These are phyloP conservation scores for Chironomus tepperi DNA, from an alignment of 1,140 invertebrate species.

Conservation along the genomic window DNA sequence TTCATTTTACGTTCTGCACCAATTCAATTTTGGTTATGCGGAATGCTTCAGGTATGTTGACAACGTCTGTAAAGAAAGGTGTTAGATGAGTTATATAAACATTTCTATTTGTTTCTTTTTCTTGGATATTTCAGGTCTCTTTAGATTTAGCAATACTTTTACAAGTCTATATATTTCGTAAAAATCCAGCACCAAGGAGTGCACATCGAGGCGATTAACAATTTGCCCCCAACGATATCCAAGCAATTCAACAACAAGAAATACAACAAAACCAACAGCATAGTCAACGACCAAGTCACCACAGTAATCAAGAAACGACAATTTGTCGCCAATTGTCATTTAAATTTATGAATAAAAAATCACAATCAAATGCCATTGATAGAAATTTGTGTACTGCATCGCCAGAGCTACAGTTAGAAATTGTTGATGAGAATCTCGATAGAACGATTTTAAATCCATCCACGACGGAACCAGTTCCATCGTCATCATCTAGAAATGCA, in stretches of 20 bases:
- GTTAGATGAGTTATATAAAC: conserved; percentile 42
- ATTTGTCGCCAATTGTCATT: conserved; percentile 12
- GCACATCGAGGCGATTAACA: conserved; percentile 56
- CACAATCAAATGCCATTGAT: conserved; percentile 15
- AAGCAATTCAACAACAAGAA: not conserved
- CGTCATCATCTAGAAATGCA: not conserved
- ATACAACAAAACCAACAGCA: not conserved
- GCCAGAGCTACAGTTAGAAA: not conserved
- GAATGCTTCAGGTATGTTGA: conserved; percentile 72
- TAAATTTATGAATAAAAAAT: conserved; percentile 12
- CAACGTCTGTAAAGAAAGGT: conserved; percentile 50
- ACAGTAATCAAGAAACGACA: not conserved
- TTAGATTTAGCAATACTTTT: conserved; percentile 45
- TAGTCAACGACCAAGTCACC: not conserved
- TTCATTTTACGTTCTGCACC: conserved; percentile 86
- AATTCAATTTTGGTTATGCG: conserved; percentile 93
- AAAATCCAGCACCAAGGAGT: conserved; percentile 49
- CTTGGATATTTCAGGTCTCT: conserved; percentile 32
- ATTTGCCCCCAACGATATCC: conserved; percentile 41
- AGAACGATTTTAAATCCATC: no score
- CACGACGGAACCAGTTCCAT: not conserved
- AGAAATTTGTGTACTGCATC: not conserved
- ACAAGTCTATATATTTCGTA: conserved; percentile 55
- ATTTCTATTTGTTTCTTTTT: conserved; percentile 32
- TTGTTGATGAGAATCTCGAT: not conserved